phyloP scores from a whole-genome alignment of 1,140 invertebrate species.

The Lerema accius region DNA sequence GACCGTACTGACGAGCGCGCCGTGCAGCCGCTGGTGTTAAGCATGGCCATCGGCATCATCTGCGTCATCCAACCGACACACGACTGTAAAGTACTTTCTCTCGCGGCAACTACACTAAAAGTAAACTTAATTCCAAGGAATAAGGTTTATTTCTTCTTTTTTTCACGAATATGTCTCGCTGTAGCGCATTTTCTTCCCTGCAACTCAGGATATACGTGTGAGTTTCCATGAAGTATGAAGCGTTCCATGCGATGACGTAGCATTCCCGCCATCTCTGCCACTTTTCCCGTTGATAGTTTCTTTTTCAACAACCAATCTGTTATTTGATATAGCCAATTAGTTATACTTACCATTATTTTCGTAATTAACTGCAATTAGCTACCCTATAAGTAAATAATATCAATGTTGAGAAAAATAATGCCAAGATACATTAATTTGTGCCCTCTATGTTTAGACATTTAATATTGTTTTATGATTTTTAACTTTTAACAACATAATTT shows the following conservation, averaged over 20 bases:
- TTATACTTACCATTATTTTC: background rate
- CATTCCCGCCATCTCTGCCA: slow-evolving; percentile 63
- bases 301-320: slow-evolving; percentile 56
- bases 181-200: slow-evolving; percentile 56
- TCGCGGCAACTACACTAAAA: slow-evolving; percentile 50
- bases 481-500: too few species aligned
- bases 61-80: slow-evolving; percentile 72
- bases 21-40: slow-evolving; percentile 46
- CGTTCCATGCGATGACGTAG: slow-evolving; percentile 58
- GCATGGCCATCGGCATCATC: slow-evolving; percentile 60
- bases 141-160: slow-evolving; percentile 57
- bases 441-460: too few species aligned
- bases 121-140: slow-evolving; percentile 48
- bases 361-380: too few species aligned
- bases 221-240: slow-evolving; percentile 41
- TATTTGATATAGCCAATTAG: slow-evolving; percentile 55
- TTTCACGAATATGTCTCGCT: slow-evolving; percentile 1
- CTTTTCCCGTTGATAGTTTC: slow-evolving; percentile 76
- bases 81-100: slow-evolving; percentile 79
- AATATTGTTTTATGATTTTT: too few species aligned
- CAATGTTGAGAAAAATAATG: too few species aligned
- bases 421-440: too few species aligned
- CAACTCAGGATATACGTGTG: slow-evolving; percentile 41
- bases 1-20: slow-evolving; percentile 61
- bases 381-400: too few species aligned